A percentile compares a stretch with the other conserved stretches of the same genome.
Conservation (phyloP, 2,797 vertebrate species). For the Rhinatrema bivittatum region DNA sequence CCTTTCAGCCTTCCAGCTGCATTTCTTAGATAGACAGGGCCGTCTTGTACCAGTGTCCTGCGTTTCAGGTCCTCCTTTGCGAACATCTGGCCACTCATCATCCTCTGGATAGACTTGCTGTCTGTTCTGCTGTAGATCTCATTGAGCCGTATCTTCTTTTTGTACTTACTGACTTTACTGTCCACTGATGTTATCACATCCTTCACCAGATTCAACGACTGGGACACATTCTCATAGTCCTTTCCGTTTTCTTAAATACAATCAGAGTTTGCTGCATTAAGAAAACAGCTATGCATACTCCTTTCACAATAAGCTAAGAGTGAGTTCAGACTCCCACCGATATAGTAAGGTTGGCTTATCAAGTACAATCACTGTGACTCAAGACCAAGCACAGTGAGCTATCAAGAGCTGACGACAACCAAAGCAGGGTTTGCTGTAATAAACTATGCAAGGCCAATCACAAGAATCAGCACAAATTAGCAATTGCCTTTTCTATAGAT, state of each 20-base stretch:
- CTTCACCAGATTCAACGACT: constrained; percentile 76
- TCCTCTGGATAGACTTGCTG: constrained; percentile 91
- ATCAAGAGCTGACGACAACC: not conserved
- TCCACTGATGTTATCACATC: constrained; percentile 81
- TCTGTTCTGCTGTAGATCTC: constrained; percentile 85
- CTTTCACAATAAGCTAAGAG: not conserved
- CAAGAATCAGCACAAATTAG: too few species aligned
- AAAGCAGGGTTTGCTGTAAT: too few species aligned
- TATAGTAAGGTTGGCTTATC: not conserved
- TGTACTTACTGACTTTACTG: constrained; percentile 85
- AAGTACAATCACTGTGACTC: constrained; percentile 1
- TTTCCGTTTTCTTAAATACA: constrained; percentile 65
- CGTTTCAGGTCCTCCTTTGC: constrained; percentile 84
- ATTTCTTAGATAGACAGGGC: constrained; percentile 76
- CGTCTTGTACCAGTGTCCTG: constrained; percentile 81
- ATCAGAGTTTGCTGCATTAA: too few species aligned
- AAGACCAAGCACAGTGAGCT: not conserved
- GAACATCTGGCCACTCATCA: constrained; percentile 93
- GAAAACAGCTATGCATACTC: not conserved
- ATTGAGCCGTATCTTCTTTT: constrained; percentile 77
- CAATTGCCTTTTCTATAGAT: too few species aligned
- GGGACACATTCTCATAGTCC: constrained; percentile 72
- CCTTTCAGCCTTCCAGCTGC: constrained; percentile 79
- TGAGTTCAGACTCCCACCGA: too few species aligned
- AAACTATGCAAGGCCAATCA: too few species aligned